Evolutionary conservation across 2,113 vertebrate genomes (phyloP), one percentile per base, ranked within the genome.

Genomic region (Stercorarius parasiticus): DNA sequence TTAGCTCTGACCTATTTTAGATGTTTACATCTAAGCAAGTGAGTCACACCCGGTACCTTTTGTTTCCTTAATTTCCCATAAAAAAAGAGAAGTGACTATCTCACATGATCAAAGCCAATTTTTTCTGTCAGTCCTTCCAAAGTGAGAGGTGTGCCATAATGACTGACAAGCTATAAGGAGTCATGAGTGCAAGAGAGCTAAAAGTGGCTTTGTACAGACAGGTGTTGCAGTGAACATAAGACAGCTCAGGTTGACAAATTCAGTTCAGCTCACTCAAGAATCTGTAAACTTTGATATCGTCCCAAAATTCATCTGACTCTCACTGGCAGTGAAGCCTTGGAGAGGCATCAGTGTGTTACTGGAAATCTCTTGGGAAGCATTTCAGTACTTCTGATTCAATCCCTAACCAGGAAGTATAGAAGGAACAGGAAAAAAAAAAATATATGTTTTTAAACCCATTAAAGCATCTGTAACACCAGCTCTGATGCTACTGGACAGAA

Each of bases 231-330:
- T 29, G 50, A 94, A 64, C 69, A 12, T 84, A 53, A 95, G 71
- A 81, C 85, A 78, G 45, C 53, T 80, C 64, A 53, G 47, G 82
- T n/a, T 92, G 93, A 95, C 85, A 93, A 95, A 94, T 92, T 96
- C 74, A 90, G 95, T 93, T 92, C 93, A 93, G 49, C 74, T 90
- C 74, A 92, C 84, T 96, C 92, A 82, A 47, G 58, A 93, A 77
- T 86, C 53, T 88, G 42, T 87, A 93, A 95, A 93, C 88, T 88
- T 18, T 93, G 74, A 93, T 92, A 92, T 77, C 93, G 92, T 82
- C 82, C 64, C 90, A 70, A 70, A 86, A 27, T 53, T 85, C 70
- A 65, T 62, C 62, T 93, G 61, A 64, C 50, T 81, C 42, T 78
- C 91, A 50, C 70, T 72, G 53, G 29, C 74, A 94, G 17, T 55